Base-by-base conservation (phyloP, 2,888 invertebrate species). In the Pseudococcus longispinus region DNA sequence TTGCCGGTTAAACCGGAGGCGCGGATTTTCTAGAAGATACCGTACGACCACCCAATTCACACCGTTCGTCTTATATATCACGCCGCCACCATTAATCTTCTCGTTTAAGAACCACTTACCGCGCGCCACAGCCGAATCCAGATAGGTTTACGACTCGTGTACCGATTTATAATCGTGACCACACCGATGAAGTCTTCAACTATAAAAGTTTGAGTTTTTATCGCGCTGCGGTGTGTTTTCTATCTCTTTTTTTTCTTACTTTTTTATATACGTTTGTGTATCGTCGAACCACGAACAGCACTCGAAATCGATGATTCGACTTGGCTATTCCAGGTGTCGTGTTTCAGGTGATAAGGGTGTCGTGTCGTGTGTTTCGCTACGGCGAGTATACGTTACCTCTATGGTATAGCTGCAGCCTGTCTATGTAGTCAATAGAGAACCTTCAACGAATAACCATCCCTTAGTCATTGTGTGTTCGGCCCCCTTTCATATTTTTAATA, bases 71-170 rank as follows among this genome's bases (percentile, higher is more conserved):
- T 84, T 60, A 18, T 29, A 26, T 32, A 18, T 37, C 9, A 37
- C 37, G 23, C 84, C 84, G 55, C 51, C 84, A 60, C 84, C 84
- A 84, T 84, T 60, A 84, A 84, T 84, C 84, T 84, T 84, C 55
- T 29, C 84, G 46, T 84, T 84, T 84, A 84, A 84, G 84, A 60
- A 84, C 55, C 84, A 55, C 51, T 51, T 83, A 83, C 29, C 60
- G 37, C 83, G 55, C 37, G 9, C 46, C 26, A 83, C 26, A 83
- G 11, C 77, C 77, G 77, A 80, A 80, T 42, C 77, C 13, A 55
- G 84, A 51, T 84, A 84, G 51, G 55, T 84, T 84, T 84, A 51
- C 84, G 84, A 84, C 55, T 51, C 77, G 42, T 83, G 46, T 32
- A 60, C 29, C 84, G 60, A 84, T 84, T 84, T 84, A 84, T 60